These are phyloP conservation scores for Naso thynnoides DNA, from an alignment of 2,797 vertebrate species.

Conservation along the genomic window DNA sequence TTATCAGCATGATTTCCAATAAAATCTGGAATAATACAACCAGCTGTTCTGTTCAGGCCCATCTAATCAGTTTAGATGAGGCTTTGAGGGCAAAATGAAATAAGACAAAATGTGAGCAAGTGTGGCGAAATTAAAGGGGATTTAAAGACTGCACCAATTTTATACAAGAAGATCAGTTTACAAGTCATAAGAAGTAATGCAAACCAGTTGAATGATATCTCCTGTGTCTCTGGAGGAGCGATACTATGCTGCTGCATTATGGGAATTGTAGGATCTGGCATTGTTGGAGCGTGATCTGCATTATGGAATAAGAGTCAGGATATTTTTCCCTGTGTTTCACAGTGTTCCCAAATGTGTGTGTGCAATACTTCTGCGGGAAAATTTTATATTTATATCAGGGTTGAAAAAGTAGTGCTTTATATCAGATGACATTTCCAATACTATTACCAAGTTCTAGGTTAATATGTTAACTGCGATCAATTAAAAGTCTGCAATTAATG, in stretches of 20 bases:
- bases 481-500: no score
- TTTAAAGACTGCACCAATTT: not conserved
- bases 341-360: not conserved
- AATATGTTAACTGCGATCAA: no score
- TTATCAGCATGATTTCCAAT: slow-evolving; percentile 42
- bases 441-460: not conserved
- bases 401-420: not conserved
- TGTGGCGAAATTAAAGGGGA: not conserved
- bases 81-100: slow-evolving; percentile 6
- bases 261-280: not conserved
- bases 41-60: slow-evolving; percentile 6
- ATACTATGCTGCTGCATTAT: not conserved
- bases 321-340: not conserved
- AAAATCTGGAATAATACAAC: slow-evolving; percentile 21
- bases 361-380: not conserved
- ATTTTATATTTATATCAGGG: not conserved
- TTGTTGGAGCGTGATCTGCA: not conserved
- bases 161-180: not conserved
- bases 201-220: not conserved
- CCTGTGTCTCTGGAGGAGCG: not conserved
- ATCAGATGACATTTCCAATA: not conserved
- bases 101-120: not conserved
- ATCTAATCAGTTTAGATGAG: slow-evolving; percentile 17
- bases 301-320: not conserved
- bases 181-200: not conserved